Evolutionary conservation across 2,797 vertebrate genomes (phyloP).

Genomic region (Thamnophis elegans): DNA sequence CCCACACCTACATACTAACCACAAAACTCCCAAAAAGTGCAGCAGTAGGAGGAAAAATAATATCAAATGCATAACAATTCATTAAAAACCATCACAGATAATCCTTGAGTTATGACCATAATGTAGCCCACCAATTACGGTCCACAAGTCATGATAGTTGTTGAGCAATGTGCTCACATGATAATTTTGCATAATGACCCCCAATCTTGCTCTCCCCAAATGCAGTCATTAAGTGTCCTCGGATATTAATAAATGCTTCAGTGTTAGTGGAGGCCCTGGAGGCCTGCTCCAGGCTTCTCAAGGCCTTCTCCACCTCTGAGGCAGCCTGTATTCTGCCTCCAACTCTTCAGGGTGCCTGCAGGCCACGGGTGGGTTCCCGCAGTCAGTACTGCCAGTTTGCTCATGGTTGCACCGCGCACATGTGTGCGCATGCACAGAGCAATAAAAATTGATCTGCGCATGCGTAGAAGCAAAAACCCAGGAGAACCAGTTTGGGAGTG

Average conservation of each 20-base stretch:
- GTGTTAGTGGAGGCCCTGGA: not conserved
- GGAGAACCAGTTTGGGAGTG: no score
- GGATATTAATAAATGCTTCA: not conserved
- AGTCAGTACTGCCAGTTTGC: no score
- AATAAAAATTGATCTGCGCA: no score
- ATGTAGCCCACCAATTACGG: not conserved
- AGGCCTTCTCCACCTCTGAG: not conserved
- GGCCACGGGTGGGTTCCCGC: not conserved
- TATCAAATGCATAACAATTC: not conserved
- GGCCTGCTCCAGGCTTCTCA: not conserved
- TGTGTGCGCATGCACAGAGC: no score
- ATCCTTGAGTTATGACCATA: not conserved
- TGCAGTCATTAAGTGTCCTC: not conserved
- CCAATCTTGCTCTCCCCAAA: not conserved
- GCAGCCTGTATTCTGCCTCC: not conserved
- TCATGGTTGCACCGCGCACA: no score
- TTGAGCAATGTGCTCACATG: not conserved
- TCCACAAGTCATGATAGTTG: not conserved
- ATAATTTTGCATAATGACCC: not conserved
- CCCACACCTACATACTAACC: not conserved
- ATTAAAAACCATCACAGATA: not conserved
- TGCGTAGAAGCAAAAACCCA: no score
- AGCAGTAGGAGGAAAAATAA: not conserved
- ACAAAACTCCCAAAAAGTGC: not conserved
- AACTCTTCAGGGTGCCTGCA: not conserved